Conservation (phyloP, 2,113 vertebrate species). For the Xiphophorus maculatus region DNA sequence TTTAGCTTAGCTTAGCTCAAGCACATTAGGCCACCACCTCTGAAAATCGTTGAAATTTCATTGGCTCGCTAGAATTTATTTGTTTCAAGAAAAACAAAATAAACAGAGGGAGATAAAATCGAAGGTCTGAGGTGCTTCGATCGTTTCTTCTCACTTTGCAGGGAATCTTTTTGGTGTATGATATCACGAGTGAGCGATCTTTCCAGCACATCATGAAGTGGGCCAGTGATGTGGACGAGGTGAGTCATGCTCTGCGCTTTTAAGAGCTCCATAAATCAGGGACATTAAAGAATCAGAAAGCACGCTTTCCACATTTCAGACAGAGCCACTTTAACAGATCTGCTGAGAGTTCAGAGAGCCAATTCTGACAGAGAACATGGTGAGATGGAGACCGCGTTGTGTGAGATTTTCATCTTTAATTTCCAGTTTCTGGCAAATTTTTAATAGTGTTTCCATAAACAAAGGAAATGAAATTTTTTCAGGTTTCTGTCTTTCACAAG, state of each 20-base stretch:
- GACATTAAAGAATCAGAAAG: slow-evolving; percentile 7
- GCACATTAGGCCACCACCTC: not conserved
- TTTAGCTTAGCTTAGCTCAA: too few relatives aligned
- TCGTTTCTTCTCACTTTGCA: slow-evolving; percentile 46
- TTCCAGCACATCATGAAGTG: slow-evolving; percentile 99
- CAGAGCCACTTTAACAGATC: slow-evolving; percentile 16
- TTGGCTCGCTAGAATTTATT: not conserved
- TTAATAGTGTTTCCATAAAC: not conserved
- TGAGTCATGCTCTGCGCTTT: slow-evolving; percentile 64
- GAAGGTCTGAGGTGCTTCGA: not conserved
- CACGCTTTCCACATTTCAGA: not conserved
- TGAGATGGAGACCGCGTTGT: slow-evolving; percentile 1
- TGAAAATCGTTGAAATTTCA: not conserved
- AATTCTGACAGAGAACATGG: slow-evolving; percentile 19
- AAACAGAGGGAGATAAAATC: not conserved
- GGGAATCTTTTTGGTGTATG: slow-evolving; percentile 98
- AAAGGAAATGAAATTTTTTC: slow-evolving; percentile 6
- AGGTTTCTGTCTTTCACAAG: slow-evolving; percentile 9
- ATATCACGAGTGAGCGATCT: slow-evolving; percentile 95
- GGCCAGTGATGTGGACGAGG: slow-evolving; percentile 98
- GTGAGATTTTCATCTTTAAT: slow-evolving; percentile 12
- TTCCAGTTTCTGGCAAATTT: slow-evolving; percentile 16
- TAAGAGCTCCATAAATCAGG: slow-evolving; percentile 10
- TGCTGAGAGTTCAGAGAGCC: not conserved
- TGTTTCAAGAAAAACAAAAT: not conserved